These are phyloP conservation scores for Phengaris arion DNA, from an alignment of 2,888 invertebrate genomes.

Conservation along the genomic window DNA sequence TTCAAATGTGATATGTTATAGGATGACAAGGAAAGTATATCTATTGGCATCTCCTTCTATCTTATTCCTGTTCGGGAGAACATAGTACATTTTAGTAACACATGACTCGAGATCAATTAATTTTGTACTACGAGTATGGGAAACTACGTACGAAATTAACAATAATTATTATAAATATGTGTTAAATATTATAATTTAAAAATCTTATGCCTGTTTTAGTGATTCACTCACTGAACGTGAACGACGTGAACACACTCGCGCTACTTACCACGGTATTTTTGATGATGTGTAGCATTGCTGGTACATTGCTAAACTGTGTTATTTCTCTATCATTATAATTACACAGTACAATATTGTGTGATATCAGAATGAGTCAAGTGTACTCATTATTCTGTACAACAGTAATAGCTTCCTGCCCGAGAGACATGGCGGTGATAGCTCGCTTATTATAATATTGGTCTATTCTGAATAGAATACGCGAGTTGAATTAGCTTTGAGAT, in stretches of 20 bases:
- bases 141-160: no score
- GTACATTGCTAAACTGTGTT: neutral
- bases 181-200: no score
- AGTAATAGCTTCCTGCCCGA: conserved; percentile 22
- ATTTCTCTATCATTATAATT: neutral
- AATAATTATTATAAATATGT: no score
- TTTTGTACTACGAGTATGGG: no score
- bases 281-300: neutral
- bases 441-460: conserved; percentile 21
- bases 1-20: neutral
- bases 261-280: neutral
- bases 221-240: no score
- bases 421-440: conserved; percentile 23
- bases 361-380: conserved; percentile 16
- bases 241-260: no score
- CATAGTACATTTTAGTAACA: conserved; percentile 38
- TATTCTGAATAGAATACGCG: neutral
- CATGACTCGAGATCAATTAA: no score
- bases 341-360: conserved; percentile 2
- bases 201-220: no score
- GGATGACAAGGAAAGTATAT: conserved; percentile 33
- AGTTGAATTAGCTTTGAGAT: neutral
- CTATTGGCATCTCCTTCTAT: conserved; percentile 28
- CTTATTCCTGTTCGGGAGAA: conserved; percentile 39
- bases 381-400: conserved; percentile 16